Conservation (phyloP, 2,797 vertebrate species). For the Distichodus sexfasciatus region DNA sequence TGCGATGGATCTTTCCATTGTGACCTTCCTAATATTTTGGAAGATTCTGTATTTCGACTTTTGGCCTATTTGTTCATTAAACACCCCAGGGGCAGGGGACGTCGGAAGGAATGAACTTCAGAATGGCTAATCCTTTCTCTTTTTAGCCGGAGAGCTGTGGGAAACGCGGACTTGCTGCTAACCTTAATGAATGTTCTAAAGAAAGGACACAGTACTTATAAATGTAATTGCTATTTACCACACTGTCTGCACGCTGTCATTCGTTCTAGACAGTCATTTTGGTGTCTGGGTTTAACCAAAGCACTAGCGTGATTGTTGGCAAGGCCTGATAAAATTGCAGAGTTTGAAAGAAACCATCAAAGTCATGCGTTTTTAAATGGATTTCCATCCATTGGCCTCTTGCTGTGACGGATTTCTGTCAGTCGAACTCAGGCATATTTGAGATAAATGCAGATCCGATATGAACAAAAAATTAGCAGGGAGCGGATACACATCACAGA, state of each 20-base stretch:
- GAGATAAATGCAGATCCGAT: too few relatives aligned
- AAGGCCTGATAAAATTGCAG: too few relatives aligned
- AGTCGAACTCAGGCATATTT: too few relatives aligned
- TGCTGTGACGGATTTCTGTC: too few relatives aligned
- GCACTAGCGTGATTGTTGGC: background rate
- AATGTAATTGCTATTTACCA: constrained; percentile 2
- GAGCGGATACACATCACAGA: too few relatives aligned
- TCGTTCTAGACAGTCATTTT: background rate
- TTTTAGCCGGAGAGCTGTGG: background rate
- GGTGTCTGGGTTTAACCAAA: background rate
- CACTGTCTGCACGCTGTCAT: background rate
- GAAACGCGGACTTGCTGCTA: background rate
- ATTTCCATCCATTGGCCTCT: too few relatives aligned
- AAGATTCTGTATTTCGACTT: too few relatives aligned
- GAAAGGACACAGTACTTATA: background rate
- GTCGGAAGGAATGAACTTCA: background rate
- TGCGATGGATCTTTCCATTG: background rate
- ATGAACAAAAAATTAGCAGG: too few relatives aligned
- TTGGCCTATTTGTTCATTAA: background rate
- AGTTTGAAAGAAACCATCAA: too few relatives aligned
- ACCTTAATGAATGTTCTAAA: background rate
- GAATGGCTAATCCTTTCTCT: background rate
- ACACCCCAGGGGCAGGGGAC: background rate
- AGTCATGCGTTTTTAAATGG: too few relatives aligned
- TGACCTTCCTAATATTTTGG: too few relatives aligned